Evolutionary conservation across 92 coral and sea anemone genomes (phyloP).

Genomic region (Porites divaricata): DNA sequence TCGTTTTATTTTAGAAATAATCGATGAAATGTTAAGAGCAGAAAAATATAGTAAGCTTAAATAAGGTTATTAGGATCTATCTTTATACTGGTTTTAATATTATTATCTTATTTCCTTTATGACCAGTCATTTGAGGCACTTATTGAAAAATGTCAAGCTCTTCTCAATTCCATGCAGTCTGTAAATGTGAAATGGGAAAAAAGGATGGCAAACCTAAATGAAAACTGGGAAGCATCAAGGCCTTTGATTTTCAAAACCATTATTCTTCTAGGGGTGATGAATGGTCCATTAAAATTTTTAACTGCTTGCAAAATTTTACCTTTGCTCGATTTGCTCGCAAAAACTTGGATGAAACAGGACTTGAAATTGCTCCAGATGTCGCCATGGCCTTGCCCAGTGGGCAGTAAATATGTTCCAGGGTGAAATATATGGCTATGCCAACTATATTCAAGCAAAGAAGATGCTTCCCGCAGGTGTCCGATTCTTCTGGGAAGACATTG

Average conservation of each 20-base stretch:
- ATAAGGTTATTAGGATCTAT: background rate
- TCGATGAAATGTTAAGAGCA: background rate
- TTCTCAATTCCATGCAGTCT: constrained; percentile 10
- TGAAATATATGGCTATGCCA: constrained; percentile 69
- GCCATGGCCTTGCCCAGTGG: constrained; percentile 66
- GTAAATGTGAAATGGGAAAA: background rate
- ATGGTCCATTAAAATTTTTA: too few species aligned
- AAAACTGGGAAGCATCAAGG: constrained; percentile 22
- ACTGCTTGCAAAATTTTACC: too few species aligned
- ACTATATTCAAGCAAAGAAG: constrained; percentile 39
- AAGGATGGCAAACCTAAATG: constrained; percentile 7
- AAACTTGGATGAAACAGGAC: constrained; percentile 32
- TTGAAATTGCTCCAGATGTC: constrained; percentile 52
- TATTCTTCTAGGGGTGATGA: too few species aligned
- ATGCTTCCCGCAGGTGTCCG: constrained; percentile 46
- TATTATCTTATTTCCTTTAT: background rate
- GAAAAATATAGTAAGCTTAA: background rate
- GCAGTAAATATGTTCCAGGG: constrained; percentile 68
- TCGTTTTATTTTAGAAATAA: too few species aligned
- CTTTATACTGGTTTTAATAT: background rate
- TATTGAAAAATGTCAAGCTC: constrained; percentile 3
- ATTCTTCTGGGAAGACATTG: constrained; percentile 53
- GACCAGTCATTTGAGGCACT: constrained; percentile 12
- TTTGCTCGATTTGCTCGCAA: too few species aligned
- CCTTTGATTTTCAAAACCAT: constrained; percentile 23